phyloP scores from a whole-genome alignment of 2,797 vertebrate species.

The Artibeus lituratus region DNA sequence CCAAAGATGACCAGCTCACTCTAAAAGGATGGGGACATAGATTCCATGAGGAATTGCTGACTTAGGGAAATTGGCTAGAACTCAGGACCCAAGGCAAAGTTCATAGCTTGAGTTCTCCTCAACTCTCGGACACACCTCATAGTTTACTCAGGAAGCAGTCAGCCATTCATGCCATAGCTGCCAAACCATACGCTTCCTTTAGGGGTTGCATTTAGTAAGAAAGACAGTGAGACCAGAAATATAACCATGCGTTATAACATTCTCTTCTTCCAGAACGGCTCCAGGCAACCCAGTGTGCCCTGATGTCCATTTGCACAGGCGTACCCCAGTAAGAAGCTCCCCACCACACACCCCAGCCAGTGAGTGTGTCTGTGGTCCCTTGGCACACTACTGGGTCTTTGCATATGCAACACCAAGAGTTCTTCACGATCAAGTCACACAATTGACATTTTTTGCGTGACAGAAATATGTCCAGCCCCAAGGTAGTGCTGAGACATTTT shows the following conservation, averaged over 20 bases:
- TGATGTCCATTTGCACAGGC: neutral
- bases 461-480: neutral
- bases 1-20: neutral
- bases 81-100: neutral
- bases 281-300: neutral
- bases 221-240: neutral
- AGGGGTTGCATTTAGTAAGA: neutral
- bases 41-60: neutral
- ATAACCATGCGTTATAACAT: neutral
- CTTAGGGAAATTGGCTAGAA: neutral
- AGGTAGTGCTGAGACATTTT: neutral
- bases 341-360: accelerated
- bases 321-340: accelerated
- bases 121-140: neutral
- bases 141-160: neutral
- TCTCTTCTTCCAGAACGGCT: neutral
- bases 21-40: neutral
- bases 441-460: neutral
- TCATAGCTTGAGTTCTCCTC: neutral
- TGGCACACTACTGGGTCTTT: neutral
- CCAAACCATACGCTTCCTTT: neutral
- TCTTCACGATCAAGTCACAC: neutral
- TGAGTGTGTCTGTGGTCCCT: neutral
- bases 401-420: neutral
- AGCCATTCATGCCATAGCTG: neutral